Evolutionary conservation across 2,888 invertebrate genomes (phyloP), one percentile per base, ranked within the genome.

Genomic region (Clitarchus hookeri): DNA sequence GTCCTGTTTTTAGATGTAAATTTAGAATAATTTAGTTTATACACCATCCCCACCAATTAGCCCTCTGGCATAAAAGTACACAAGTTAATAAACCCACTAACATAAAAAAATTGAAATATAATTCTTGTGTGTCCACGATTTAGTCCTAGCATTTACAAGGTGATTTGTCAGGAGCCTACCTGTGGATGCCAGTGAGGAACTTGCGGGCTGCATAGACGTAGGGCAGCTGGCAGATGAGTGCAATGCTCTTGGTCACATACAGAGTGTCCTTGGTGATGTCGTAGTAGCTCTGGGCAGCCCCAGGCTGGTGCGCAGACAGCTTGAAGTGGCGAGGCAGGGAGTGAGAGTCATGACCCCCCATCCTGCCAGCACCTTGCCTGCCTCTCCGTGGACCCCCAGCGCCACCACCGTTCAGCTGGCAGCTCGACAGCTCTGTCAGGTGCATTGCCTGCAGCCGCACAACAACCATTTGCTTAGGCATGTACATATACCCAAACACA

Each of bases 181-280:
- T 95, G 92, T 97, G 96, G 89, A 98, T 94, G 93, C 97, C 97
- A 90, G 95, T 95, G 91, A 98, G 94, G 92, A 98, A 97, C 90
- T 95, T 93, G 92, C 96, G 95, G 86, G 97, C 95, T 88, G 97
- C 96, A 91, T 96, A 95, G 84, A 98, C 96, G 92, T 98, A 97
- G 48, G 99, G 97, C 89, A 96, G 95, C 91, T 97, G 97, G 90
- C 97, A 97, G 90, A 99, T 95, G 88, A 99, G 94, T 89, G 97
- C 97, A 91, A 99, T 96, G 92, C 97, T 97, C 94, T 99, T 99
- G 89, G 98, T 96, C 90, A 98, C 99, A 93, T 95, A 98, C 88
- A 99, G 94, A 92, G 96, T 96, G 93, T 99, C 99, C 93, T 97
- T 97, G 91, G 96, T 94, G 90, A 97, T 95, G 92, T 99, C 98